These are phyloP conservation scores for Cryptoleucopteryx plumbea DNA, from an alignment of 2,113 vertebrate genomes.

Conservation along the genomic window DNA sequence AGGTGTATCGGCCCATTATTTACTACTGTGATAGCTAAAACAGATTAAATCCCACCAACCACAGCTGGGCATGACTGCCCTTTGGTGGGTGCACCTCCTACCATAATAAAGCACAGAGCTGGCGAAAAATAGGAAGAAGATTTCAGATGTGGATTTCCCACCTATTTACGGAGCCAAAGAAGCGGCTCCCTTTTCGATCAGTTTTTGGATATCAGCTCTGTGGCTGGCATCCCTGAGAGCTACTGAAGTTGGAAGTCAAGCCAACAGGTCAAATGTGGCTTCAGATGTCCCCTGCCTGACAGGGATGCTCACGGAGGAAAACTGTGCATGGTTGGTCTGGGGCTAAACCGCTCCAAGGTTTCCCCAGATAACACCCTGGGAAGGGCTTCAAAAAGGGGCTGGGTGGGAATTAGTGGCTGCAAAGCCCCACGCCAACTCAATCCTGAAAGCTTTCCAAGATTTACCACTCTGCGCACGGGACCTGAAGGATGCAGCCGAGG, in stretches of 20 bases:
- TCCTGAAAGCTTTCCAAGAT: neutral
- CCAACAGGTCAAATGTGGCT: neutral
- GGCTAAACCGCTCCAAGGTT: neutral
- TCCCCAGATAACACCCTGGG: neutral
- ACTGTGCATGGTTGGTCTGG: neutral
- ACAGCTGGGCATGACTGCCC: neutral
- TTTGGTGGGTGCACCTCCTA: neutral
- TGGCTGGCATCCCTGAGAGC: neutral
- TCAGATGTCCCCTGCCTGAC: neutral
- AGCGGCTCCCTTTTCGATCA: neutral
- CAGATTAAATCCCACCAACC: neutral
- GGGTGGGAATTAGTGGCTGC: neutral
- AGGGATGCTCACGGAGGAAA: neutral
- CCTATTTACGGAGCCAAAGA: neutral
- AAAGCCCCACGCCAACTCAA: accelerated
- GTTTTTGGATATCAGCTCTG: neutral
- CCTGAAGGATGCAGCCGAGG: accelerated
- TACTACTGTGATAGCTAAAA: neutral
- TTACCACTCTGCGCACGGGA: accelerated
- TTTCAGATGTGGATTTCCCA: neutral
- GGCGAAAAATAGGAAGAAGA: neutral
- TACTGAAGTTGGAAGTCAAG: neutral
- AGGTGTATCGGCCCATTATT: neutral
- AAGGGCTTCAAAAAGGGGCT: neutral
- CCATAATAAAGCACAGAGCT: neutral